phyloP scores from a whole-genome alignment of 1,140 invertebrate genomes.

The Drosophila takahashii region DNA sequence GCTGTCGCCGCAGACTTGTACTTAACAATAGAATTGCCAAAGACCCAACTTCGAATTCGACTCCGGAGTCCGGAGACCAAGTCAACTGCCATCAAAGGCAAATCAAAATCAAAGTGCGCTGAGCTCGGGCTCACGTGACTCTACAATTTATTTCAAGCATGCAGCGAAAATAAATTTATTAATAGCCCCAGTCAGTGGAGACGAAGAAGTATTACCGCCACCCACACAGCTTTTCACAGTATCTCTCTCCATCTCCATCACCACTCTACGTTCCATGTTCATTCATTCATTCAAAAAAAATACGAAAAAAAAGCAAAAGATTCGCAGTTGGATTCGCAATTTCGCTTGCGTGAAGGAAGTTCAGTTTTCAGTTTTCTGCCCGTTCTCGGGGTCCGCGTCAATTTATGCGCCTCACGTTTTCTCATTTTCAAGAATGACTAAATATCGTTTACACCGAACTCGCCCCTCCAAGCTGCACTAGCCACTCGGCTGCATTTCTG shows the following conservation, averaged over 20 bases:
- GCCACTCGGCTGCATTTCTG: constrained; percentile 33
- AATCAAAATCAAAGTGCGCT: constrained; percentile 70
- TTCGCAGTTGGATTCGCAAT: constrained; percentile 67
- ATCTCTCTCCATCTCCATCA: constrained; percentile 29
- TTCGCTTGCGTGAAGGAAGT: constrained; percentile 64
- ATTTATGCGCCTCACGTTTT: constrained; percentile 84
- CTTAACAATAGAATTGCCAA: not conserved
- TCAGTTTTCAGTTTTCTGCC: constrained; percentile 41
- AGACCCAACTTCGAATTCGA: constrained; percentile 3
- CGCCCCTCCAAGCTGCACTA: not conserved
- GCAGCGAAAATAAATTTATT: constrained; percentile 78
- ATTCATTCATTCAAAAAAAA: constrained; percentile 60
- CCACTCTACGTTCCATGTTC: constrained; percentile 22
- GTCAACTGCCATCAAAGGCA: constrained; percentile 61
- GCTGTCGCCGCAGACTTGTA: constrained; percentile 61
- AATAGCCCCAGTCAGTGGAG: constrained; percentile 60
- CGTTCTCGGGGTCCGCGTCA: constrained; percentile 42
- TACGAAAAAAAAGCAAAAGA: constrained; percentile 34
- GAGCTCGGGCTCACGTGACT: constrained; percentile 66
- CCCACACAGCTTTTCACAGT: constrained; percentile 56
- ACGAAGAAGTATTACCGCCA: constrained; percentile 64
- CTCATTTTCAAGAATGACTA: constrained; percentile 84
- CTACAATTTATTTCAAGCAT: constrained; percentile 77
- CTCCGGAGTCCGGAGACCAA: not conserved
- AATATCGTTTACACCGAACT: constrained; percentile 76